Conservation (phyloP, 2,113 vertebrate species). For the Glaucomys volans region DNA sequence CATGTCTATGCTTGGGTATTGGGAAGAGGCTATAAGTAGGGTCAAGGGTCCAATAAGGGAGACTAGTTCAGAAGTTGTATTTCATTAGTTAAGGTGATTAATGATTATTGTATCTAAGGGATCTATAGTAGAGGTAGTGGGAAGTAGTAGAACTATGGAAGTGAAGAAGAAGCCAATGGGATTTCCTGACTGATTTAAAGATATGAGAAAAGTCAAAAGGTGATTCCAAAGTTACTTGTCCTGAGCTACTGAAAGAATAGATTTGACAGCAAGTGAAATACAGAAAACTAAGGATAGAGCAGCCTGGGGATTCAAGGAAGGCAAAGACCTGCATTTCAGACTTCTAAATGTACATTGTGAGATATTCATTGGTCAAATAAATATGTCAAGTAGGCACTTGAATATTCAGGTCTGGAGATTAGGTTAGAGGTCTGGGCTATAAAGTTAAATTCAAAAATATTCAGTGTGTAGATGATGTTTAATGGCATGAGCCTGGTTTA, state of each 20-base stretch:
- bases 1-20: not conserved
- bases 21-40: not conserved
- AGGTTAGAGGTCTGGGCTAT: not conserved
- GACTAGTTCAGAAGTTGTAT: not conserved
- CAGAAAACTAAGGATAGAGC: not conserved
- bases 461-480: not conserved
- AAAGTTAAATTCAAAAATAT: conserved; percentile 38
- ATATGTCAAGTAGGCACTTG: not conserved
- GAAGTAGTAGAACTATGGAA: not conserved
- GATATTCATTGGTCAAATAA: not conserved
- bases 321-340: not conserved
- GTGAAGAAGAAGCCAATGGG: not conserved
- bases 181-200: not conserved
- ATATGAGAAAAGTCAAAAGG: not conserved
- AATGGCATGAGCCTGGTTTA: not conserved
- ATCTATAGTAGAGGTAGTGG: not conserved
- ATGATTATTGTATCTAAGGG: not conserved
- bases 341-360: not conserved
- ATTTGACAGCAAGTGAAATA: not conserved
- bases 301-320: not conserved
- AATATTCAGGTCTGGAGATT: not conserved
- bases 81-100: not conserved
- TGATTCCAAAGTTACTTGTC: not conserved
- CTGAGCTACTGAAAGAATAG: not conserved
- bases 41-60: not conserved